Base-by-base conservation (phyloP, 2,888 invertebrate species). In the Acanthosepion pharaonis region DNA sequence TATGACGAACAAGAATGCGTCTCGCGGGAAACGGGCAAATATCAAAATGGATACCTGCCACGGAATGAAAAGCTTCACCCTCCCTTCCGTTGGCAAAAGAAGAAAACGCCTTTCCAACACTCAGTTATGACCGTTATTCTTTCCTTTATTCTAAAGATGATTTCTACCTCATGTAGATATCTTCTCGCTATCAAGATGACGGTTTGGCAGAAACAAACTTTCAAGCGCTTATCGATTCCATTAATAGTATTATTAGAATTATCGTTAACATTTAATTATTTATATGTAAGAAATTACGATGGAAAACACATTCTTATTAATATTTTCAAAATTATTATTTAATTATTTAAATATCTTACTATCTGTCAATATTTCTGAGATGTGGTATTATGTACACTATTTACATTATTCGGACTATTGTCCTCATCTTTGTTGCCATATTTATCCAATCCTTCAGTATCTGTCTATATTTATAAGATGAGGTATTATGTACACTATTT, bases 31-130 rank as follows among this genome's bases (percentile, higher is more conserved):
- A 78, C 78, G n/a, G 78, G 33, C 78, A 78, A n/a, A n/a, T 78
- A 78, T 78, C 78, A 78, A 78, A 78, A 78, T 78, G 78, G 78
- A 78, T 78, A 78, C 78, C 78, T 78, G 78, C 78, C 78, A 78
- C 78, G 78, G 78, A 78, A 78, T 78, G 78, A 78, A 78, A 42
- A 78, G 11, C n/a, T n/a, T 78, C 78, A 4, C 78, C n/a, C 9
- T 3, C n/a, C n/a, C n/a, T 4, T 33, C 78, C 11, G n/a, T 15
- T 15, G 20, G n/a, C n/a, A 33, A 78, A 78, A 33, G 78, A 33
- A 78, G 78, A 78, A 78, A n/a, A 78, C 11, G 9, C n/a, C 59
- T 59, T 59, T 15, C n/a, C 78, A 78, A 15, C 78, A 78, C 78
- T 18, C 33, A n/a, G 33, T 59, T 20, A 59, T 59, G 78, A 11